These are phyloP conservation scores for Agapornis canus DNA, from an alignment of 2,797 vertebrate species.

Conservation along the genomic window DNA sequence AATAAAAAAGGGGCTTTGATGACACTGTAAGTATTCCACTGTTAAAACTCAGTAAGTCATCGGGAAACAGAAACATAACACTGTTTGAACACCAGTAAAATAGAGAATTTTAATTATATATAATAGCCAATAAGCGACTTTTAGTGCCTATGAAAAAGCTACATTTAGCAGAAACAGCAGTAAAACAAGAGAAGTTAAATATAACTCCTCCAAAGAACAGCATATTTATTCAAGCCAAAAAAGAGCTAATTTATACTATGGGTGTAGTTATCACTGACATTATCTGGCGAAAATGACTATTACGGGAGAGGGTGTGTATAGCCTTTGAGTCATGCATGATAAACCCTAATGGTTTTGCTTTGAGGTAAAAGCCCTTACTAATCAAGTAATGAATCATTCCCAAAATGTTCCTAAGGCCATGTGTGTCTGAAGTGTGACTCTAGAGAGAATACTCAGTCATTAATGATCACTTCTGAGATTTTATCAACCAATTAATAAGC, in stretches of 20 bases:
- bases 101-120: slow-evolving; percentile 41
- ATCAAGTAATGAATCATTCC: slow-evolving; percentile 58
- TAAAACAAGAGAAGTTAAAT: slow-evolving; percentile 51
- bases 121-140: slow-evolving; percentile 37
- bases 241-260: slow-evolving; percentile 41
- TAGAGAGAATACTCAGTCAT: slow-evolving; percentile 15
- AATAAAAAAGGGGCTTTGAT: slow-evolving; percentile 35
- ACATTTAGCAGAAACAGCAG: slow-evolving; percentile 42
- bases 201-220: slow-evolving; percentile 39
- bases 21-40: slow-evolving; percentile 29
- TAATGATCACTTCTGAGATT: slow-evolving; percentile 33
- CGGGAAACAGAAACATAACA: slow-evolving; percentile 36
- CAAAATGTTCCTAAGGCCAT: slow-evolving; percentile 22
- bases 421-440: neutral
- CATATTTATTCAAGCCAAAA: slow-evolving; percentile 53
- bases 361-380: slow-evolving; percentile 58
- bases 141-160: slow-evolving; percentile 17
- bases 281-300: slow-evolving; percentile 60
- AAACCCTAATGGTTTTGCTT: slow-evolving; percentile 55
- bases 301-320: slow-evolving; percentile 26
- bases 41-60: slow-evolving; percentile 32
- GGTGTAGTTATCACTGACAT: slow-evolving; percentile 53
- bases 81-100: slow-evolving; percentile 28
- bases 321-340: slow-evolving; percentile 54
- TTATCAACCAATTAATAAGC: slow-evolving; percentile 51